phyloP scores from a whole-genome alignment of 2,797 vertebrate species.

The Tadarida brasiliensis region DNA sequence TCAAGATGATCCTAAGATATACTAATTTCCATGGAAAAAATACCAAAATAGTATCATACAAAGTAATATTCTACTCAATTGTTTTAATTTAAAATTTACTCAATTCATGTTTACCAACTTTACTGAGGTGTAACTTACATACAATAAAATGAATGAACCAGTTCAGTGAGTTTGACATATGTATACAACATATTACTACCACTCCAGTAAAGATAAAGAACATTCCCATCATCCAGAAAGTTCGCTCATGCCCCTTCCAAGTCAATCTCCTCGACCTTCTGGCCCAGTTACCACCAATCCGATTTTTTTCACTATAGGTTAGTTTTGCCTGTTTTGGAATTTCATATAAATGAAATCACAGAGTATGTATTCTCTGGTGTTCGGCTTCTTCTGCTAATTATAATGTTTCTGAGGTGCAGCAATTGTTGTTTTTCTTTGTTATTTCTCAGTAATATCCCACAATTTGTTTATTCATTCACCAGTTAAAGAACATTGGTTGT shows the following conservation, averaged over 20 bases:
- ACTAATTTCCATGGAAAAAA: constrained; percentile 49
- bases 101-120: constrained; percentile 41
- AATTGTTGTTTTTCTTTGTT: background rate
- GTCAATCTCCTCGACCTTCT: background rate
- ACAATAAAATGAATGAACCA: constrained; percentile 1
- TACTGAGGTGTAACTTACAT: background rate
- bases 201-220: background rate
- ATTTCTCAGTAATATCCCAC: constrained; percentile 13
- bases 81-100: constrained; percentile 57
- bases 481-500: constrained; percentile 33
- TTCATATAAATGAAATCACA: constrained; percentile 17
- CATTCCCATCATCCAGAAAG: constrained; percentile 14
- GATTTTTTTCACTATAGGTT: background rate
- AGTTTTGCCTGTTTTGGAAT: background rate
- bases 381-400: constrained; percentile 37
- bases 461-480: constrained; percentile 38
- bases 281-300: background rate
- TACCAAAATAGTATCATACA: background rate
- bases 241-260: background rate
- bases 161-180: constrained; percentile 15
- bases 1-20: background rate
- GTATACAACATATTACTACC: background rate
- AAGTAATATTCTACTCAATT: constrained; percentile 38
- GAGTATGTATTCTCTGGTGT: background rate
- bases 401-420: background rate